phyloP scores from a whole-genome alignment of 2,113 vertebrate genomes.

The Thymallus thymallus region DNA sequence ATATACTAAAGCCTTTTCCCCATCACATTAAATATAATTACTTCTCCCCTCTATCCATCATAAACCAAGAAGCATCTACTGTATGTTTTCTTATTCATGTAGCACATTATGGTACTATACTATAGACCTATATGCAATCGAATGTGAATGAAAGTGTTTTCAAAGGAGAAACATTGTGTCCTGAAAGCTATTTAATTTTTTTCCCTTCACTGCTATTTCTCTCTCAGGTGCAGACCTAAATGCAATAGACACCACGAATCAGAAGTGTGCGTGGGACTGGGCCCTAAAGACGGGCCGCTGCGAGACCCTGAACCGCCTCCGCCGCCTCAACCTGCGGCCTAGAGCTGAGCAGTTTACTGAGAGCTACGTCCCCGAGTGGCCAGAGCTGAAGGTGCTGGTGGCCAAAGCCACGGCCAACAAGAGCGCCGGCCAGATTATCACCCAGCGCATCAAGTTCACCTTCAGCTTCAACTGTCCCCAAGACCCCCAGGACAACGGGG shows the following conservation, averaged over 20 bases:
- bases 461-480: slow-evolving; percentile 74
- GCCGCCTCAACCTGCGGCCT: slow-evolving; percentile 68
- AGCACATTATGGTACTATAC: too few relatives aligned
- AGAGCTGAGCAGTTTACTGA: slow-evolving; percentile 75
- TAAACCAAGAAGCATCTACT: too few relatives aligned
- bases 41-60: too few relatives aligned
- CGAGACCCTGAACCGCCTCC: slow-evolving; percentile 66
- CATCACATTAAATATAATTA: too few relatives aligned
- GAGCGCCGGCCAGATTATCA: slow-evolving; percentile 57
- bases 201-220: slow-evolving; percentile 2
- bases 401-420: slow-evolving; percentile 69
- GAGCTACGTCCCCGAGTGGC: slow-evolving; percentile 78
- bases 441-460: slow-evolving; percentile 62
- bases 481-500: slow-evolving; percentile 76
- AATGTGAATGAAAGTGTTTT: too few relatives aligned
- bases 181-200: background rate
- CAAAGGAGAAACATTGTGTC: background rate
- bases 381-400: slow-evolving; percentile 69
- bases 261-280: slow-evolving; percentile 82
- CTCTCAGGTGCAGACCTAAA: slow-evolving; percentile 79
- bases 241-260: slow-evolving; percentile 72
- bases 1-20: too few relatives aligned
- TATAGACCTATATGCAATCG: too few relatives aligned
- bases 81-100: too few relatives aligned
- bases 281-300: slow-evolving; percentile 81